These are phyloP conservation scores for Phocides pigmalion DNA, from an alignment of 1,140 invertebrate genomes.

Conservation along the genomic window DNA sequence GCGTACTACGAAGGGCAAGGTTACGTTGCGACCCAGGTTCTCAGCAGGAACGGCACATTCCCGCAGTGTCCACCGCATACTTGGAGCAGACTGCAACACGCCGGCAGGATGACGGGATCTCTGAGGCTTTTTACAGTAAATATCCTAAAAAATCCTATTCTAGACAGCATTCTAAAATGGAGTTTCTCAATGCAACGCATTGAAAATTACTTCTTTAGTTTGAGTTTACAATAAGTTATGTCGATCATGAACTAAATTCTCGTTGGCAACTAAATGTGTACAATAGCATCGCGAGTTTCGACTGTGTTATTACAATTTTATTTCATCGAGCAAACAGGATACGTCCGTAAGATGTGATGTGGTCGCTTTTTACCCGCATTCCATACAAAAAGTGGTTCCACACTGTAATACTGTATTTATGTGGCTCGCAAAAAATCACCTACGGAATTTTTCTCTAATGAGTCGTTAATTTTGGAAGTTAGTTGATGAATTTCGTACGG, in stretches of 20 bases:
- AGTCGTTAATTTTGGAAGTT: slow-evolving; percentile 69
- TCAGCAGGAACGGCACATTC: slow-evolving; percentile 80
- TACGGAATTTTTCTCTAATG: slow-evolving; percentile 72
- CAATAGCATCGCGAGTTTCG: slow-evolving; percentile 25
- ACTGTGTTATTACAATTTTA: slow-evolving; percentile 48
- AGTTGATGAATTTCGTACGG: slow-evolving; percentile 66
- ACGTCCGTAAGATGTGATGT: slow-evolving; percentile 56
- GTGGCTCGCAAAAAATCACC: slow-evolving; percentile 65
- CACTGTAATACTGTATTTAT: slow-evolving; percentile 70
- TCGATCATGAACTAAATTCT: too few relatives aligned
- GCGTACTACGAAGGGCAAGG: slow-evolving; percentile 76
- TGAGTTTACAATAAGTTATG: too few relatives aligned
- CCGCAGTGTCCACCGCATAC: slow-evolving; percentile 77
- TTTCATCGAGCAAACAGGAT: slow-evolving; percentile 66
- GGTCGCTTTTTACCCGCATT: slow-evolving; percentile 76
- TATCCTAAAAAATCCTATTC: slow-evolving; percentile 34
- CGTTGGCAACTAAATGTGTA: slow-evolving; percentile 15
- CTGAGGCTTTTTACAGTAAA: slow-evolving; percentile 73
- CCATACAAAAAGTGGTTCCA: slow-evolving; percentile 69
- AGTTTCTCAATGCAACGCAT: too few relatives aligned
- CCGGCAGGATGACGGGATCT: slow-evolving; percentile 65
- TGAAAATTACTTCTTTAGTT: slow-evolving; percentile 18
- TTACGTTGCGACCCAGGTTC: slow-evolving; percentile 76
- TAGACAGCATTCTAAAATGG: too few relatives aligned
- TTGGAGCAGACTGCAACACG: slow-evolving; percentile 69